Base-by-base conservation (phyloP, 1,140 invertebrate genomes). In the Pantala flavescens region DNA sequence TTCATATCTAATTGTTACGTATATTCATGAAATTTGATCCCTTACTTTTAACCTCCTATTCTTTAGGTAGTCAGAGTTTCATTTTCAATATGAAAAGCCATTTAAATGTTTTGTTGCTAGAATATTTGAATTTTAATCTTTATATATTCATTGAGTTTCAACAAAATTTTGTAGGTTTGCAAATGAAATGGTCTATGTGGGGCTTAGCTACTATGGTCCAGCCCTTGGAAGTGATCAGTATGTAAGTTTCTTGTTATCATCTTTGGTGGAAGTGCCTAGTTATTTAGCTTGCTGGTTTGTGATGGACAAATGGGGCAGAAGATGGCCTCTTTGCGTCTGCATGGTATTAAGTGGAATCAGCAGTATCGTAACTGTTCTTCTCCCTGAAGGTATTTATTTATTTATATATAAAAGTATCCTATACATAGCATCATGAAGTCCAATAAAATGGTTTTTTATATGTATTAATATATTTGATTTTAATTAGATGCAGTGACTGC, bases 151-250 rank as follows among this genome's bases (percentile, higher is more conserved):
- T 36, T 9, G 9, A 36, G 2, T 2, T 36, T 9, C 28, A 2
- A 5, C 2, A 5, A 5, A 9, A 36, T 9, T 36, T 9, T 36
- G 2, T 10, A 82, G 88, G 88, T 88, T 89, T 78, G 86, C 87
- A 19, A 88, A 87, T 78, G 86, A 93, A 78, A 93, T 92, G 82
- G 93, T 95, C 7, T 95, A 95, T 77, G 90, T 95, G 11, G 93
- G 92, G 0, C 82, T 94, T 70, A 94, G 91, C 76, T 94, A 95
- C 79, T 95, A 95, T 77, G 92, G 93, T 0, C 93, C 93, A 16
- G 89, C 92, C 10, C 85, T 96, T 21, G 93, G 92, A 24, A 91
- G 85, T 77, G 91, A 94, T 81, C 89, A 93, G 78, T 93, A 95
- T 81, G 84, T 95, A 75, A 94, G 92, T 79, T 95, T 95, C 80